These are phyloP conservation scores for Drosophila sproati DNA, from an alignment of 1,140 invertebrate species.

Conservation along the genomic window DNA sequence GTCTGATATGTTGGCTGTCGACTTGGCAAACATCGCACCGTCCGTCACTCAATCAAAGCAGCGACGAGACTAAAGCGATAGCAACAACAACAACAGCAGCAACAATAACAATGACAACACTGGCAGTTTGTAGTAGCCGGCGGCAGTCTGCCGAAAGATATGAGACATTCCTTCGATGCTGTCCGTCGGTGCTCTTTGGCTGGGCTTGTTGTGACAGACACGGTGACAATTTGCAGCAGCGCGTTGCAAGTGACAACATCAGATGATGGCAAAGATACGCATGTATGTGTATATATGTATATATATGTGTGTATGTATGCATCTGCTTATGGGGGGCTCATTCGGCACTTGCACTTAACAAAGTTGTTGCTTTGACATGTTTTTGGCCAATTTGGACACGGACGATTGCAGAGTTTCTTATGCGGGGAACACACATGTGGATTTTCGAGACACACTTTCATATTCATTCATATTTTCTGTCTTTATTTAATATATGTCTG, in stretches of 20 bases:
- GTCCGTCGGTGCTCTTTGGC: neutral
- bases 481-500: too few relatives aligned
- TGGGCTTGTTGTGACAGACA: slow-evolving; percentile 42
- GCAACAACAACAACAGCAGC: neutral
- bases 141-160: slow-evolving; percentile 21
- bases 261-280: slow-evolving; percentile 9
- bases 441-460: neutral
- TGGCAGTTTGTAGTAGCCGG: slow-evolving; percentile 17
- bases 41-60: slow-evolving; percentile 37
- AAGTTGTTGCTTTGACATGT: slow-evolving; percentile 30
- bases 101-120: slow-evolving; percentile 24
- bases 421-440: neutral
- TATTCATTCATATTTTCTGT: too few relatives aligned
- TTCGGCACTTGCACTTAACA: slow-evolving; percentile 27
- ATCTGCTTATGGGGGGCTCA: neutral
- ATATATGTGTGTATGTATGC: neutral
- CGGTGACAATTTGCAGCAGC: slow-evolving; percentile 49
- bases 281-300: neutral
- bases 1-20: slow-evolving; percentile 34
- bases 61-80: slow-evolving; percentile 15
- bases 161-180: slow-evolving; percentile 27
- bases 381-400: slow-evolving; percentile 26
- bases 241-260: slow-evolving; percentile 40
- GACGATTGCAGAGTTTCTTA: neutral
- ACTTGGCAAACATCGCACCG: slow-evolving; percentile 28